These are phyloP conservation scores for Nasonia longicornis DNA, from an alignment of 1,140 invertebrate genomes.

Conservation along the genomic window DNA sequence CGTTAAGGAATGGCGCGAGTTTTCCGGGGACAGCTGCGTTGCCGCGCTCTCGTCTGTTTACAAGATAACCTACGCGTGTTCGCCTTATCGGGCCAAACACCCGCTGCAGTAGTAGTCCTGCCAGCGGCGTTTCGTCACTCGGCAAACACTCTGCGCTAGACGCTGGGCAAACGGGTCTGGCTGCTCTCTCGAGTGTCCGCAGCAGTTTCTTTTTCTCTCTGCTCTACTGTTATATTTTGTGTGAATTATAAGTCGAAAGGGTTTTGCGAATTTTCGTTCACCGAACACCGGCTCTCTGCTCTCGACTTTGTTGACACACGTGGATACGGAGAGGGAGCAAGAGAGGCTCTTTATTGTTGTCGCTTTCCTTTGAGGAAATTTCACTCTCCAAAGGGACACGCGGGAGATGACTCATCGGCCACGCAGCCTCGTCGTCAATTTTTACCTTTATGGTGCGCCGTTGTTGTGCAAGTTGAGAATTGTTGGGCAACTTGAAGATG, in stretches of 20 bases:
- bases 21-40: constrained; percentile 9
- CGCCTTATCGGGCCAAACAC: constrained; percentile 23
- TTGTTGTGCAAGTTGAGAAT: not conserved
- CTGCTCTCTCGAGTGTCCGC: not conserved
- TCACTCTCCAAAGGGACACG: constrained; percentile 6
- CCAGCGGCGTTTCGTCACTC: constrained; percentile 30
- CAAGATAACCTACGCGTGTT: constrained; percentile 38
- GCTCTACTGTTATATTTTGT: not conserved
- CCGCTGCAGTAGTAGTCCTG: constrained; percentile 9
- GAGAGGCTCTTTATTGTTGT: not conserved
- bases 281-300: not conserved
- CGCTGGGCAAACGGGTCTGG: not conserved
- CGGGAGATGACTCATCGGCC: not conserved
- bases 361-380: not conserved
- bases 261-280: not conserved
- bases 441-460: not conserved
- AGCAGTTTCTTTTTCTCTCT: not conserved
- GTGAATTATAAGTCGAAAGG: not conserved
- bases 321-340: too few relatives aligned
- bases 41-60: not conserved
- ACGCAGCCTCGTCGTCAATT: not conserved
- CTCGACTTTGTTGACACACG: not conserved
- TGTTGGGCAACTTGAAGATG: constrained; percentile 9
- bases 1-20: not conserved
- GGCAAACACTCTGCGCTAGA: not conserved